Evolutionary conservation across 2,888 invertebrate species (phyloP), one percentile per base, ranked within the genome.

Genomic region (Nemotelus nigrinus): DNA sequence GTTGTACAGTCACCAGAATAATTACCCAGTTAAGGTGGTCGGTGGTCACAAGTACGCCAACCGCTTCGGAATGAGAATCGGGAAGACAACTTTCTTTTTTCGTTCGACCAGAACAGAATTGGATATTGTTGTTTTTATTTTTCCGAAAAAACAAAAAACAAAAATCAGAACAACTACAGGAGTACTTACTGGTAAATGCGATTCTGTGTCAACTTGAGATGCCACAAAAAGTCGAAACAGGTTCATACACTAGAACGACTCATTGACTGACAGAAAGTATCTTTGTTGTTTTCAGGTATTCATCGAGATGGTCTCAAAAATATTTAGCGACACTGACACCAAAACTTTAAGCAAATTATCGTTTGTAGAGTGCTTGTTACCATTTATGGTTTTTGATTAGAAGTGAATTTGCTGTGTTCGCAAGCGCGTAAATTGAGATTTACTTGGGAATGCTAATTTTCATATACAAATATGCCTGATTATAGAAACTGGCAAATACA

Each of bases 1-100:
- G 25, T 1, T 57, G 25, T 45, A 64, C 10, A 63, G 44, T 8
- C 64, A 64, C 3, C 64, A 39, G 44, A 67, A 47, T 25, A 47
- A 67, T 67, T 67, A 67, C 47, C 67, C 67, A 50, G 67, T 67
- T 67, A 67, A 67, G 47, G 67, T 67, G 67, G 67, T 67, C 50
- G 47, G 67, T 25, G 25, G 1, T 25, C 25, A 1, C 25, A 25
- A 25, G 25, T 25, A 25, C 25, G 25, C 0, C 25, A 44, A n/a
- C 48, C 50, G 67, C 67, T 25, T 39, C 67, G 67, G 2, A 48
- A 67, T 48, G 48, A 3, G 8, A 67, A 67, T 67, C 47, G 67
- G 67, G 67, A 67, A 67, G 67, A 67, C 67, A 67, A 67, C 48
- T 67, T 67, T 67, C 67, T 67, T 48, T 67, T 47, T 48, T 67